Conservation (phyloP, 2,113 vertebrate species). For the Motacilla tschutschensis region DNA sequence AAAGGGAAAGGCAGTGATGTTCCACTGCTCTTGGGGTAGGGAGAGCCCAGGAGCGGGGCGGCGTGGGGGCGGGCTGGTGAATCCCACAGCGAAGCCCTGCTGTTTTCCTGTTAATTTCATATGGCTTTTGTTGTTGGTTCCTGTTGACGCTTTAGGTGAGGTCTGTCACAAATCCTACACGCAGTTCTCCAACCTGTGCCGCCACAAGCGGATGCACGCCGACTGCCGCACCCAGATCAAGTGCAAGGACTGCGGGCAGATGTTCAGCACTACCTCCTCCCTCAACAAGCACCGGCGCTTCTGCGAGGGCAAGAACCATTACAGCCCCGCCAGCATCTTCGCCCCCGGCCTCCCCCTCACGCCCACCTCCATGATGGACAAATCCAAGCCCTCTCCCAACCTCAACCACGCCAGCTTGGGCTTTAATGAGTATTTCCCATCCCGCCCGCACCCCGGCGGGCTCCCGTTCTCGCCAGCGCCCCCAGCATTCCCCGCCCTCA, state of each 20-base stretch:
- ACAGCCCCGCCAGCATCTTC: slow-evolving; percentile 85
- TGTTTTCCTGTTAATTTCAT: slow-evolving; percentile 56
- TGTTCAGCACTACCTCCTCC: slow-evolving; percentile 99
- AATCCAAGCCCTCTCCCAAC: slow-evolving; percentile 84
- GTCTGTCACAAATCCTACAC: slow-evolving; percentile 99
- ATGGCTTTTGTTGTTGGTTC: slow-evolving; percentile 51
- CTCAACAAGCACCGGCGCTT: slow-evolving; percentile 99
- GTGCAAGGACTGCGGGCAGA: slow-evolving; percentile 98
- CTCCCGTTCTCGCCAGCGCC: slow-evolving; percentile 86
- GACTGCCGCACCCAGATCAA: slow-evolving; percentile 99
- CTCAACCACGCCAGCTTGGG: slow-evolving; percentile 88
- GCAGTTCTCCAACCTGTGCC: slow-evolving; percentile 99
- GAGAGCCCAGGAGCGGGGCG: accelerated
- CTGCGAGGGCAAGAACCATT: slow-evolving; percentile 99
- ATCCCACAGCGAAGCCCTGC: accelerated
- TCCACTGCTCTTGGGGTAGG: too few relatives aligned
- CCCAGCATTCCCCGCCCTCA: slow-evolving; percentile 79
- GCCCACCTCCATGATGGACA: slow-evolving; percentile 90
- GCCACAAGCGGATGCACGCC: slow-evolving; percentile 98
- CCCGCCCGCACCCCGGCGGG: slow-evolving; percentile 85
- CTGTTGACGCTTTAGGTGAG: slow-evolving; percentile 87
- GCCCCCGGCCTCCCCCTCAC: slow-evolving; percentile 89
- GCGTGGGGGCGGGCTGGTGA: accelerated
- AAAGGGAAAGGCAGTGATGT: accelerated
- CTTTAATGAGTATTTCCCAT: slow-evolving; percentile 92